Evolutionary conservation across 1,140 invertebrate genomes (phyloP), one percentile per base, ranked within the genome.

Genomic region (Melanaphis sacchari): DNA sequence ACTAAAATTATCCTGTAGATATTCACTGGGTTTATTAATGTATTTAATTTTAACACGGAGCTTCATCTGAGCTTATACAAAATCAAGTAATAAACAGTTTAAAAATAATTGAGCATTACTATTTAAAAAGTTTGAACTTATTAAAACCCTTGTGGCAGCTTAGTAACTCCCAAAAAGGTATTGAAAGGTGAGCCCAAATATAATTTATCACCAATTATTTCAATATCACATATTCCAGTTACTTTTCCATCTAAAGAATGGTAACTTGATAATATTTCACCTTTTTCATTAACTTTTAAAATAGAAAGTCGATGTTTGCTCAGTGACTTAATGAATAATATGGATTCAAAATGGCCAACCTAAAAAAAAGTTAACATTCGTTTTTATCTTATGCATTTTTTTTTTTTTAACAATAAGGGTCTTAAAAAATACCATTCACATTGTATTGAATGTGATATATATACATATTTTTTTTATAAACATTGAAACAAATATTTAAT

Each of bases 281-380:
- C 94, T 15, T 94, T 59, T 40, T 93, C 46, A 85, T 93, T 85
- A 22, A 94, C n/a, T 85, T 93, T 81, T 43, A 94, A 24, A 59
- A 93, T 92, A 46, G 84, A 36, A 52, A 93, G 43, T 8, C 59
- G 38, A n/a, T 36, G 38, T 36, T n/a, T 87, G 0, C 31, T 0
- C 22, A 84, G 6, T 93, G 43, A 38, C 18, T 82, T 54, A 11
- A 49, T 8, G 0, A 90, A 85, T 41, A 4, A 38, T 1, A 91
- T 5, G 8, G 93, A 94, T 85, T 95, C 94, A 93, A 96, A 96
- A 94, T 95, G 94, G 24, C 95, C 96, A 95, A 96, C 95, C 96
- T 96, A 95, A 95, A 95, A 92, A 93, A 94, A 93, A n/a, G 31
- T 66, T 15, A 4, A 66, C 31, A 66, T 5, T 18, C 5, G 15